Conservation (phyloP, 2,797 vertebrate species). For the Helarctos malayanus region DNA sequence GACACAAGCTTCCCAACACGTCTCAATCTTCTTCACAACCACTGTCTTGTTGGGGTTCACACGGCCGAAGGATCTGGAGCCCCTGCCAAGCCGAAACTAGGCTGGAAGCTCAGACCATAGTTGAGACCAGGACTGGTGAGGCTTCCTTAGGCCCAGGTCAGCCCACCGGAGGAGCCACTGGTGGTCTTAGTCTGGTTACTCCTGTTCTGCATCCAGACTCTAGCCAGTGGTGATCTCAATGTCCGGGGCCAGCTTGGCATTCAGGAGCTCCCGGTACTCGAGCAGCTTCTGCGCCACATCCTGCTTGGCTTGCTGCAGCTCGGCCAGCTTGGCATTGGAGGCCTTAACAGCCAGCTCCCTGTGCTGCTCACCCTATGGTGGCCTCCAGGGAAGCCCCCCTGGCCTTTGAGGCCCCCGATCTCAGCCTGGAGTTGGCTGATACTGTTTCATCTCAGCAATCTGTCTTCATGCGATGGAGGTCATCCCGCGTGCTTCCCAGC, state of each 20-base stretch:
- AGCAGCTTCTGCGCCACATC: fast-evolving
- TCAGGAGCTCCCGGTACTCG: not conserved
- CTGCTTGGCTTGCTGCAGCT: not conserved
- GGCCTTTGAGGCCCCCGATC: not conserved
- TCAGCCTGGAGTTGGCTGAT: not conserved
- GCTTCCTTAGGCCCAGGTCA: not conserved
- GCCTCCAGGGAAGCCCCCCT: not conserved
- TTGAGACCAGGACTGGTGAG: not conserved
- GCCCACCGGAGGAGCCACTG: not conserved
- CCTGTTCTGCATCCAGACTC: not conserved
- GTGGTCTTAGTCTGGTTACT: not conserved
- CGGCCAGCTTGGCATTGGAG: not conserved
- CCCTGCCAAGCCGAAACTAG: not conserved
- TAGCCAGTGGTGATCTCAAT: not conserved
- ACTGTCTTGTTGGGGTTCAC: not conserved
- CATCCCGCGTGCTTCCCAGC: not conserved
- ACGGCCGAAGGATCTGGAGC: not conserved
- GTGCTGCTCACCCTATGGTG: not conserved
- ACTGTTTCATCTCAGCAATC: not conserved
- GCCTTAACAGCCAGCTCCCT: not conserved
- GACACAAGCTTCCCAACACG: not conserved
- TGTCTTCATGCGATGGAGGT: not conserved
- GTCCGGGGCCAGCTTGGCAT: not conserved
- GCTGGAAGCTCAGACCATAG: not conserved
- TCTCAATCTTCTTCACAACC: not conserved